Evolutionary conservation across 2,113 vertebrate species (phyloP), one percentile per base, ranked within the genome.

Genomic region (Pagrus major): DNA sequence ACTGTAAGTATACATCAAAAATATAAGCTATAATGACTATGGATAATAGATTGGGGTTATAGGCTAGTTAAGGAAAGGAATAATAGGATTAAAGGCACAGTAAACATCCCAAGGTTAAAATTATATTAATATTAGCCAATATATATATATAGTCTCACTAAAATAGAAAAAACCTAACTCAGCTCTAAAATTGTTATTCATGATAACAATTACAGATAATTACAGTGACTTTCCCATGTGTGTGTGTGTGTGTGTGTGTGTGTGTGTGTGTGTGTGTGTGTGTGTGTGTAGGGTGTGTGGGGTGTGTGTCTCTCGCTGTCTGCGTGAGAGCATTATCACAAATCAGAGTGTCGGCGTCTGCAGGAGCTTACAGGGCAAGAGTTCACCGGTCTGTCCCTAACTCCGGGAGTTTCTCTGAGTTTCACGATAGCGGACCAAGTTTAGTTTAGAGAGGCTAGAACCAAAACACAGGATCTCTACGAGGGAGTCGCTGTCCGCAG

Each of bases 341-440:
- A 81, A 90, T 90, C 89, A 89, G 67, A 74, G 84, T 72, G 90
- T 90, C 87, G 74, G 85, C 65, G 88, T 90, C 87, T 88, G 92
- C 77, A 66, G 86, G 71, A 74, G 88, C 86, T 61, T n/a, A 54
- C 76, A 64, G 93, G 90, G 89, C 92, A 90, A 93, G 88, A 93
- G 93, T 95, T 94, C 92, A 93, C 80, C 70, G 80, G 75, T 86
- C 70, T 67, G 83, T 87, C 55, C 55, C 68, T 52, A 51, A 75
- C 66, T 76, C 51, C 5, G 67, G 68, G 78, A 86, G 51, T 86
- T 91, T 86, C 86, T 84, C 82, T 64, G 75, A 79, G 65, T 83
- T 67, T 44, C 56, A 35, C 23, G 83, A 55, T 7, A 75, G 70
- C 71, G 49, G 84, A 27, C 42, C n/a, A 42, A 85, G 76, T 78